Evolutionary conservation across 2,888 invertebrate species (phyloP).

Genomic region (Dasypogon diadema): DNA sequence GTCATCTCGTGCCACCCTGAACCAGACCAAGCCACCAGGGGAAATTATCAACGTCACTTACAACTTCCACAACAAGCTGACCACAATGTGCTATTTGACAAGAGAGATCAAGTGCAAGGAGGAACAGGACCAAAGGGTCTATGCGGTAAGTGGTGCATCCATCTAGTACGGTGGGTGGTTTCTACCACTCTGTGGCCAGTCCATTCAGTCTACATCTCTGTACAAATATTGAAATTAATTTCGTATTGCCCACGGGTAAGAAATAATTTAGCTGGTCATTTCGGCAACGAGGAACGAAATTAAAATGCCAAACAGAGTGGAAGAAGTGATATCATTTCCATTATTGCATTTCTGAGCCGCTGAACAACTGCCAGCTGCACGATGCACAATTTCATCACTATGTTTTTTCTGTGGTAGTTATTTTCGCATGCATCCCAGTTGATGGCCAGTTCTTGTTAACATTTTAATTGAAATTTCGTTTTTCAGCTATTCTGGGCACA

Average conservation of each 20-base stretch:
- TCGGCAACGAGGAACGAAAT: conserved; percentile 29
- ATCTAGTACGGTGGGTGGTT: not conserved
- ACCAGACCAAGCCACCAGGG: conserved; percentile 7
- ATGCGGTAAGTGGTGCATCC: not conserved
- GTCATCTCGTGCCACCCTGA: conserved; percentile 15
- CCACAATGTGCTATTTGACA: conserved; percentile 33
- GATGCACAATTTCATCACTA: conserved; percentile 27
- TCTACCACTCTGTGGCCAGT: not conserved
- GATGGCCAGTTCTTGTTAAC: conserved; percentile 39
- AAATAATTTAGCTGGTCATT: conserved; percentile 9
- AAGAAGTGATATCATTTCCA: conserved; percentile 49
- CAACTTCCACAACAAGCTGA: conserved; percentile 28
- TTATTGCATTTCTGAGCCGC: conserved; percentile 41
- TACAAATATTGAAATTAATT: conserved; percentile 45
- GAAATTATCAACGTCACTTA: conserved; percentile 43
- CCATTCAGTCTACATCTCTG: not conserved
- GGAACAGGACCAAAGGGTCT: not conserved
- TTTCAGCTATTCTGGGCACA: not conserved
- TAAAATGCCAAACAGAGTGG: conserved; percentile 48
- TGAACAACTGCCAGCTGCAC: conserved; percentile 27
- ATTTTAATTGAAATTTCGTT: conserved; percentile 46
- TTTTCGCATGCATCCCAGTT: not conserved
- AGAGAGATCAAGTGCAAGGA: conserved; percentile 11
- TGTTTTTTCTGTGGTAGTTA: conserved; percentile 1
- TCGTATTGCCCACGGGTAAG: conserved; percentile 18